phyloP scores from a whole-genome alignment of 2,888 invertebrate genomes.

The Malthinus seriepunctatus region DNA sequence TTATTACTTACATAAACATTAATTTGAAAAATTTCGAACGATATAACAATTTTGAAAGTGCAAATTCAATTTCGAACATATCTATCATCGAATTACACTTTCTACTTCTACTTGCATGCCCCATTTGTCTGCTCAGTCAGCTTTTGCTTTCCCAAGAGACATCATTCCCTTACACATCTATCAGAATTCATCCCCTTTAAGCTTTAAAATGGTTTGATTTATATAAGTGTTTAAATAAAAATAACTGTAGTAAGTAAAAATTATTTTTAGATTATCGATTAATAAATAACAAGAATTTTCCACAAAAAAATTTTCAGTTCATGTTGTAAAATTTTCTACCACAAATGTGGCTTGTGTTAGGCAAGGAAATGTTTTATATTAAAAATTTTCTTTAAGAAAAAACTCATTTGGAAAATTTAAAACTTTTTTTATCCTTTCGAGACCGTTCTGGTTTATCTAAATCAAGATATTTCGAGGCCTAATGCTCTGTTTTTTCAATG shows the following conservation, averaged over 20 bases:
- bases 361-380: too few species aligned
- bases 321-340: too few species aligned
- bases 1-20: neutral
- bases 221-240: conserved; percentile 3
- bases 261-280: conserved; percentile 5
- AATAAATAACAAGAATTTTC: too few species aligned
- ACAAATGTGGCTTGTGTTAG: too few species aligned
- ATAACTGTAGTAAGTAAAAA: neutral
- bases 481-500: too few species aligned
- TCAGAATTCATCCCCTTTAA: conserved; percentile 18
- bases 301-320: too few species aligned
- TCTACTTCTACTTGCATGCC: conserved; percentile 9
- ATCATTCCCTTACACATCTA: conserved; percentile 6
- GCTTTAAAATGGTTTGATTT: conserved; percentile 11
- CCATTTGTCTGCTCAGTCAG: conserved; percentile 17
- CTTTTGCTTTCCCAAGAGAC: conserved; percentile 6
- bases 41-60: conserved; percentile 1
- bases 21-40: neutral
- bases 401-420: too few species aligned
- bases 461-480: too few species aligned
- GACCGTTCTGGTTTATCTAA: too few species aligned
- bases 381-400: too few species aligned
- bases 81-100: conserved; percentile 7
- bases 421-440: too few species aligned
- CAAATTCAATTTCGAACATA: conserved; percentile 4